Evolutionary conservation across 2,113 vertebrate species (phyloP), one percentile per base, ranked within the genome.

Genomic region (Cyanocitta stelleri): DNA sequence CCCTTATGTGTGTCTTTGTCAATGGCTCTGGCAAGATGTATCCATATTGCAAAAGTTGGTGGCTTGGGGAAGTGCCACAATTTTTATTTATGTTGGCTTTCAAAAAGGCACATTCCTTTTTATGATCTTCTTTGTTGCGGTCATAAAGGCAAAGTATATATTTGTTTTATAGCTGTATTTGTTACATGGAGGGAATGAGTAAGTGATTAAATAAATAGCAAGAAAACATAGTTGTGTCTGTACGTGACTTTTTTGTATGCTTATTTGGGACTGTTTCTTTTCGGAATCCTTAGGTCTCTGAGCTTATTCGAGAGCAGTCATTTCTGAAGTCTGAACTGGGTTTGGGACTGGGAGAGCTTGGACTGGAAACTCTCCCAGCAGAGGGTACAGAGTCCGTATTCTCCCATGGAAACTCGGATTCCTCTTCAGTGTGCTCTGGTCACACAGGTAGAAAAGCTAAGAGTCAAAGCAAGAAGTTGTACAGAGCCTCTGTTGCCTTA

Each of bases 261-360:
- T 75, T 90, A 51, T 72, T 90, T 2, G 27, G 56, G n/a, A 33
- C 54, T 89, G 20, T 23, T 92, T 85, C 81, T 95, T 96, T 97
- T 93, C 51, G 96, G 30, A 78, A 91, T 75, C 68, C 85, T 43
- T 96, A 99, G 99, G 98, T 99, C 78, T 98, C 98, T 2, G 99
- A 99, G 91, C 98, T 99, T 67, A 98, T 99, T 92, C 98, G 98
- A 95, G 99, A 99, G 83, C 99, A 99, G 96, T 98, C 98, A 37
- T 98, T 98, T 94, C 98, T 99, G 90, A 99, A 98, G 91, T 98
- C 99, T 43, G 98, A 99, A 96, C 96, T 99, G 71, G 97, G 97
- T 55, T 97, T 98, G 32, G 98, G 97, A 39, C 97, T 98, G 27
- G 98, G 98, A 80, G 98, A 98, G 68, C 90, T 97, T 89, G 97